Percentiles rank a stretch among this genome's conserved stretches.
Conservation (phyloP, 2,888 invertebrate species). For the Polydrusus pterygomalis region DNA sequence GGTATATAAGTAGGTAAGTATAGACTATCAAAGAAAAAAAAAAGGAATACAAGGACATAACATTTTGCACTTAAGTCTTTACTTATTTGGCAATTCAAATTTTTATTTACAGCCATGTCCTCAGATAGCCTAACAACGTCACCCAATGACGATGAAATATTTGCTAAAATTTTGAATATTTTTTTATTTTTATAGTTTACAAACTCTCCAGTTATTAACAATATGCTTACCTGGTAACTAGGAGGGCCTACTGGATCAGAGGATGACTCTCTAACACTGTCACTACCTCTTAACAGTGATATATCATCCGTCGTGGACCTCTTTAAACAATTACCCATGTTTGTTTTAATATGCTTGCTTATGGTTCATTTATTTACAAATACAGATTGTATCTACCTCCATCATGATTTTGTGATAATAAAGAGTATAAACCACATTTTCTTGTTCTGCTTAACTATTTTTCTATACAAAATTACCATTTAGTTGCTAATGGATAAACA, state of each 20-base stretch:
- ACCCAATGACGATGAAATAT: neutral
- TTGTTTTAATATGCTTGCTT: conserved; percentile 57
- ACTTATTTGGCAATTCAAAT: no score
- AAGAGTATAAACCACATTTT: conserved; percentile 40
- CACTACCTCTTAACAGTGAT: conserved; percentile 77
- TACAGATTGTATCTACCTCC: conserved; percentile 37
- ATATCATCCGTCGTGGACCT: conserved; percentile 79
- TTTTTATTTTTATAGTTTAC: neutral
- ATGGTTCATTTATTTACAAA: conserved; percentile 65
- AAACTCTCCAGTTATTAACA: neutral
- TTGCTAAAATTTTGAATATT: neutral
- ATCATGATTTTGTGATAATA: conserved; percentile 50
- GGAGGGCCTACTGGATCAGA: conserved; percentile 77
- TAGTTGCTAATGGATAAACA: conserved; percentile 37
- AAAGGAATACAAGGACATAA: no score
- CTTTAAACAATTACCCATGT: conserved; percentile 84
- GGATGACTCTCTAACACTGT: conserved; percentile 75
- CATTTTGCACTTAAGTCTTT: no score
- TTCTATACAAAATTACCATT: conserved; percentile 43
- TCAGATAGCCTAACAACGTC: no score
- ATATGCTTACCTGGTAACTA: conserved; percentile 73
- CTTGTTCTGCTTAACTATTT: conserved; percentile 16
- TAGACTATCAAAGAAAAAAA: no score
- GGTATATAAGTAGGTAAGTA: no score
- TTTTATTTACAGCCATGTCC: no score